Conservation (phyloP, 2,888 invertebrate genomes). For the Deroplatys truncata region DNA sequence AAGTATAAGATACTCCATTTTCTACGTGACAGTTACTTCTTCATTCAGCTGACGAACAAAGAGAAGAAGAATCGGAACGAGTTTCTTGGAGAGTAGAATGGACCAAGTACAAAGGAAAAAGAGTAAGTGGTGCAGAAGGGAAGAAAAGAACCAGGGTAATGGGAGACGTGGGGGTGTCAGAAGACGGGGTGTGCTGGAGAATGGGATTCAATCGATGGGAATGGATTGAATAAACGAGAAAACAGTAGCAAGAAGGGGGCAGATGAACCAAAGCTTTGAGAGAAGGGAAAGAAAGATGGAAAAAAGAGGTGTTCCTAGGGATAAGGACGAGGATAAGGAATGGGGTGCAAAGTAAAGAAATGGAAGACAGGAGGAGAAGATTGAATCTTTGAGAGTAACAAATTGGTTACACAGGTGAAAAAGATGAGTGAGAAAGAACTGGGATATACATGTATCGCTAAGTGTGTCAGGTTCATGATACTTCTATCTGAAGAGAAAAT, state of each 20-base stretch:
- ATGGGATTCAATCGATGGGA: constrained; percentile 23
- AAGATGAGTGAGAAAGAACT: neutral
- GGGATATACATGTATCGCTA: neutral
- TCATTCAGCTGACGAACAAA: constrained; percentile 12
- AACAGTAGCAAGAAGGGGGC: constrained; percentile 18
- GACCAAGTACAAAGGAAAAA: constrained; percentile 6
- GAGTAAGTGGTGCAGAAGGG: constrained; percentile 15
- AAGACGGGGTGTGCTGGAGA: neutral
- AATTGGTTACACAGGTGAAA: constrained; percentile 19
- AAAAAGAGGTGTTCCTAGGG: neutral
- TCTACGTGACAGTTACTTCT: constrained; percentile 13
- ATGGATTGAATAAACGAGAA: constrained; percentile 28
- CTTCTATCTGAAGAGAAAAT: neutral
- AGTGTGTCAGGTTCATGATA: neutral
- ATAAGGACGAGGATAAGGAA: constrained; percentile 3
- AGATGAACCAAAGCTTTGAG: constrained; percentile 2
- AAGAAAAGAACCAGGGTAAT: constrained; percentile 1
- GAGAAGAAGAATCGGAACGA: constrained; percentile 6
- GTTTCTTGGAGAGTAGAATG: neutral
- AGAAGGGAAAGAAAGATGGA: neutral
- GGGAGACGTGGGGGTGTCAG: neutral
- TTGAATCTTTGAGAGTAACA: constrained; percentile 24
- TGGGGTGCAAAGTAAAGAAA: constrained; percentile 21
- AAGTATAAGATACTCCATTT: neutral
- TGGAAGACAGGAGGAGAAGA: constrained; percentile 18